Percentiles rank a stretch among this genome's conserved stretches.
Conservation (phyloP, 2,113 vertebrate genomes). For the Lucifuga dentata region DNA sequence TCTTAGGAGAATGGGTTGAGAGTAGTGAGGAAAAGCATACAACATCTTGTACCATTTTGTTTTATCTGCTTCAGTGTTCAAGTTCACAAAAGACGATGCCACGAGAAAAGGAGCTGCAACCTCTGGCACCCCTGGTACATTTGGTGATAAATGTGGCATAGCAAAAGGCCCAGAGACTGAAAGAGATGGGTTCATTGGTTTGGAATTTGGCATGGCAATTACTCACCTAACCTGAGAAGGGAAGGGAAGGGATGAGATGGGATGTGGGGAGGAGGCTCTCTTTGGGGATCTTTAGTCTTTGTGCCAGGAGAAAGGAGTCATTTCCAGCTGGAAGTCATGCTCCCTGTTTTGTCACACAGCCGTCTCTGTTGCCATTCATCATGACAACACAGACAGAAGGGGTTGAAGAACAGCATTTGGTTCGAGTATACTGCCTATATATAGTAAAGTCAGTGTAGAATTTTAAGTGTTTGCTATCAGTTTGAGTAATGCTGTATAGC, state of each 20-base stretch:
- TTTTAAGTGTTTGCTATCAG: too few relatives aligned
- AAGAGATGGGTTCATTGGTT: slow-evolving; percentile 60
- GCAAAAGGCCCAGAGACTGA: slow-evolving; percentile 44
- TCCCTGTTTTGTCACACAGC: slow-evolving; percentile 49
- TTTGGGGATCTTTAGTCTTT: slow-evolving; percentile 37
- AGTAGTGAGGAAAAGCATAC: too few relatives aligned
- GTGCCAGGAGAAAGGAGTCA: slow-evolving; percentile 45
- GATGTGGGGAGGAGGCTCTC: slow-evolving; percentile 22
- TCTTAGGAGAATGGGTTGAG: too few relatives aligned
- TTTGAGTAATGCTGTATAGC: too few relatives aligned
- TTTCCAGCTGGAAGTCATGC: slow-evolving; percentile 61
- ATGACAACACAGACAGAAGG: slow-evolving; percentile 21
- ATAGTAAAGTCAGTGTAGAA: too few relatives aligned
- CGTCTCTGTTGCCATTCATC: slow-evolving; percentile 50
- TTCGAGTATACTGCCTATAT: too few relatives aligned
- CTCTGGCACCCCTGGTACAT: slow-evolving; percentile 47
- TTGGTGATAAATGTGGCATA: slow-evolving; percentile 73
- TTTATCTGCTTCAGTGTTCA: slow-evolving; percentile 8
- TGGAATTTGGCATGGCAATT: slow-evolving; percentile 45
- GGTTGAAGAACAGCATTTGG: slow-evolving; percentile 21
- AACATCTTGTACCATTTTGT: slow-evolving; percentile 8
- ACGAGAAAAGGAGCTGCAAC: not conserved
- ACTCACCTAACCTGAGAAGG: slow-evolving; percentile 31
- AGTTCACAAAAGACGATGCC: not conserved
- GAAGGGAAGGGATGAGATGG: slow-evolving; percentile 25